These are phyloP conservation scores for Suricata suricatta DNA, from an alignment of 2,113 vertebrate genomes.

Conservation along the genomic window DNA sequence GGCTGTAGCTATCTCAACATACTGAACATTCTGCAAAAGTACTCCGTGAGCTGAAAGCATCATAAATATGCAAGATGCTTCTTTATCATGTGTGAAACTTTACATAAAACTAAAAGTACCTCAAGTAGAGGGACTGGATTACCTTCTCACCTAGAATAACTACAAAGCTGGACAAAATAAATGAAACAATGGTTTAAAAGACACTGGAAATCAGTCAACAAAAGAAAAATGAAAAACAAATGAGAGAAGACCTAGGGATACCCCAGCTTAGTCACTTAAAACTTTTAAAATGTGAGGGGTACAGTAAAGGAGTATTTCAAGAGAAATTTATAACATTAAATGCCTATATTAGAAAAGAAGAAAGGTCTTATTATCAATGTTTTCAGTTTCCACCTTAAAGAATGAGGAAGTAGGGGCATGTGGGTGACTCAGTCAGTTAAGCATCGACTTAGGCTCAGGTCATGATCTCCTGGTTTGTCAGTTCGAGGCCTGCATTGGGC, in stretches of 20 bases:
- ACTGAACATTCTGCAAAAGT: neutral
- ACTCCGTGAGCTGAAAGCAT: neutral
- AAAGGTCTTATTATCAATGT: neutral
- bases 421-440: too few species aligned
- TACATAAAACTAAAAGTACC: constrained; percentile 1
- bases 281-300: neutral
- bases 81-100: neutral
- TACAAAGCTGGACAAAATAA: neutral
- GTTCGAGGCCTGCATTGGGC: too few species aligned
- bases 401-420: neutral
- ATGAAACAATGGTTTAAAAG: neutral
- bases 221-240: neutral
- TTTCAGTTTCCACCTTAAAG: neutral
- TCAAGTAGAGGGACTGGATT: neutral
- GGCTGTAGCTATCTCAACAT: neutral
- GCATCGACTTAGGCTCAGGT: too few species aligned
- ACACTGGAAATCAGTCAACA: neutral
- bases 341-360: neutral
- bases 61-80: neutral
- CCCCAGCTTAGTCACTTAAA: neutral
- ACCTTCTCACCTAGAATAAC: neutral
- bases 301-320: neutral
- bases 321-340: neutral
- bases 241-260: neutral
- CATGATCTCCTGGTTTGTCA: too few species aligned